Percentiles rank a stretch among this genome's conserved stretches.
Conservation (phyloP, 2,888 invertebrate genomes). For the Drosophila birchii region DNA sequence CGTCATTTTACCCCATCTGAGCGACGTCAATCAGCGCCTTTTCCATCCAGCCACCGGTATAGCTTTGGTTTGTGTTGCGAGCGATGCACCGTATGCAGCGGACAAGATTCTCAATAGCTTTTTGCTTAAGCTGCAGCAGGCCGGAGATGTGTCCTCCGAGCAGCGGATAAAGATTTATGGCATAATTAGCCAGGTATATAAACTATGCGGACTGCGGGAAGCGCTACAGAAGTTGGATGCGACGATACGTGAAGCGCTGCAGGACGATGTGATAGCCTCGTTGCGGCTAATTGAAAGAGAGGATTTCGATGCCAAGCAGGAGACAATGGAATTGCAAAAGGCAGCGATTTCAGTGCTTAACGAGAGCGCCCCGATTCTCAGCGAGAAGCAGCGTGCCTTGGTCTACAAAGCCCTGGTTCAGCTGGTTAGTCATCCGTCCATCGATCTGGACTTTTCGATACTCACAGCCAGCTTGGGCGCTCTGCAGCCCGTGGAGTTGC, state of each 20-base stretch:
- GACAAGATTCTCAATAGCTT: conserved; percentile 82
- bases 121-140: conserved; percentile 73
- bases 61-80: conserved; percentile 81
- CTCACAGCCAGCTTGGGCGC: conserved; percentile 75
- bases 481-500: conserved; percentile 79
- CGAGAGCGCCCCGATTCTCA: conserved; percentile 74
- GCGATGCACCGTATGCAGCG: conserved; percentile 78
- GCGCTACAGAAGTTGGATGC: conserved; percentile 83
- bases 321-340: conserved; percentile 76
- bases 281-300: conserved; percentile 62
- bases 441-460: conserved; percentile 74
- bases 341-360: conserved; percentile 72
- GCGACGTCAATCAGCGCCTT: conserved; percentile 82
- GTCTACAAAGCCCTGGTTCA: conserved; percentile 77
- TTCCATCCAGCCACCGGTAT: conserved; percentile 82
- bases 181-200: conserved; percentile 78
- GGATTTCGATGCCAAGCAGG: conserved; percentile 55
- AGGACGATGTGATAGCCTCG: conserved; percentile 70
- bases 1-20: conserved; percentile 80
- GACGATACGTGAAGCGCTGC: conserved; percentile 81
- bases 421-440: conserved; percentile 69
- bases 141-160: conserved; percentile 54
- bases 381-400: conserved; percentile 76
- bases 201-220: conserved; percentile 62
- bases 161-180: conserved; percentile 76